These are phyloP conservation scores for Zapornia atra DNA, from an alignment of 2,113 vertebrate genomes.

Conservation along the genomic window DNA sequence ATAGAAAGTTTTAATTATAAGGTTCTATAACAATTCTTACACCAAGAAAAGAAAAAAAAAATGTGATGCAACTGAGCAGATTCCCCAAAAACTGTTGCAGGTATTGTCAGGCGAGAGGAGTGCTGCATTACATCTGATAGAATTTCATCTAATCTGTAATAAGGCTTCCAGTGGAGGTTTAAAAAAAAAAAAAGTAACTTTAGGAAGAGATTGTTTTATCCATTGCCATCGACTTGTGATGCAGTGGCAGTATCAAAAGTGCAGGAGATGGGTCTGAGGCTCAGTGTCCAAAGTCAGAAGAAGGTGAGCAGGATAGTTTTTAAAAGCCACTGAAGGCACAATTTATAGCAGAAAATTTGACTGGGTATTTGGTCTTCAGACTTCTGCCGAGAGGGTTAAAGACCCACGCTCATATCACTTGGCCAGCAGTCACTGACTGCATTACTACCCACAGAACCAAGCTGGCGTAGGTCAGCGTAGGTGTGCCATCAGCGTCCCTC, in stretches of 20 bases:
- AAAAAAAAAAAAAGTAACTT: not conserved
- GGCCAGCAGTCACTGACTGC: not conserved
- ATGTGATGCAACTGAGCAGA: not conserved
- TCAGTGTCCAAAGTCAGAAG: not conserved
- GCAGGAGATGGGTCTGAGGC: not conserved
- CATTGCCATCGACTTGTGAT: not conserved
- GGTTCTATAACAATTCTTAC: not conserved
- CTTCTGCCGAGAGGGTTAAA: not conserved
- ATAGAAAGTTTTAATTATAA: slow-evolving; percentile 21
- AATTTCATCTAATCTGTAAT: not conserved
- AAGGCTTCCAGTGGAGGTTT: not conserved
- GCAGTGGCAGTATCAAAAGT: not conserved
- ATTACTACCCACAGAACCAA: not conserved
- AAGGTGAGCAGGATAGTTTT: not conserved
- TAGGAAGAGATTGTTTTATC: not conserved
- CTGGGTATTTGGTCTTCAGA: not conserved
- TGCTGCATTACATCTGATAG: not conserved
- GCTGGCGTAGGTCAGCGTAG: not conserved
- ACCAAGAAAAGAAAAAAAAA: not conserved
- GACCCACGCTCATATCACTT: not conserved
- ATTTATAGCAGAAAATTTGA: not conserved
- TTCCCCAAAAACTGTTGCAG: not conserved
- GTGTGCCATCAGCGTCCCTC: not conserved
- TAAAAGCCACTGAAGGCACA: not conserved
- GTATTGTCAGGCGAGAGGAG: not conserved